Evolutionary conservation across 2,797 vertebrate genomes (phyloP).

Genomic region (Thunnus albacares): DNA sequence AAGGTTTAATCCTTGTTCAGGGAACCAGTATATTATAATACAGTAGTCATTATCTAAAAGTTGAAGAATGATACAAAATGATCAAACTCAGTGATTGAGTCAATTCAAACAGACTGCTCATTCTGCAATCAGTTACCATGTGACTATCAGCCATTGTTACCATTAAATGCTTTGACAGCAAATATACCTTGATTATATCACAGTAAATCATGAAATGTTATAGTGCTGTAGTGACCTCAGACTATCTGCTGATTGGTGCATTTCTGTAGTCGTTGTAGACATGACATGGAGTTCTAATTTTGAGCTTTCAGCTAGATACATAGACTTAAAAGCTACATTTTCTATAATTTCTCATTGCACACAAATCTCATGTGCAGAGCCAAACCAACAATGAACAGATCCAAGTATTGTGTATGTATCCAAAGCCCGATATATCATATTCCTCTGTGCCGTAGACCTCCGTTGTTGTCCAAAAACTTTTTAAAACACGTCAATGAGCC

Average conservation of each 20-base stretch:
- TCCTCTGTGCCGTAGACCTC: too few relatives aligned
- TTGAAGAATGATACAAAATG: not conserved
- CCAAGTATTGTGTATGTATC: too few relatives aligned
- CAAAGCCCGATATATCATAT: too few relatives aligned
- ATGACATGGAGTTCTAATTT: too few relatives aligned
- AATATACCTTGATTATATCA: not conserved
- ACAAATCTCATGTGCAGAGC: too few relatives aligned
- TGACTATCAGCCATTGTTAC: not conserved
- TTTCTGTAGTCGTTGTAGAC: too few relatives aligned
- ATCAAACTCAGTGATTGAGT: not conserved
- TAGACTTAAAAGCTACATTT: too few relatives aligned
- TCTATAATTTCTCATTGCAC: too few relatives aligned
- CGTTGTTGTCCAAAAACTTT: too few relatives aligned
- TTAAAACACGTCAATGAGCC: too few relatives aligned
- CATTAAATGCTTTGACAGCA: not conserved
- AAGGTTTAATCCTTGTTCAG: not conserved
- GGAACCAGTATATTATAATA: not conserved
- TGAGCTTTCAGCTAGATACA: too few relatives aligned
- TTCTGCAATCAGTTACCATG: not conserved
- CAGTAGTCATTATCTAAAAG: not conserved
- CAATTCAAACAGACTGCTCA: not conserved
- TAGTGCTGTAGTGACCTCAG: not conserved
- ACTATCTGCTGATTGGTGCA: not conserved
- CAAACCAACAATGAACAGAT: too few relatives aligned
- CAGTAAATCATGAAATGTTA: not conserved